Conservation (phyloP, 2,797 vertebrate species). For the Amblyopsis hoosieri region DNA sequence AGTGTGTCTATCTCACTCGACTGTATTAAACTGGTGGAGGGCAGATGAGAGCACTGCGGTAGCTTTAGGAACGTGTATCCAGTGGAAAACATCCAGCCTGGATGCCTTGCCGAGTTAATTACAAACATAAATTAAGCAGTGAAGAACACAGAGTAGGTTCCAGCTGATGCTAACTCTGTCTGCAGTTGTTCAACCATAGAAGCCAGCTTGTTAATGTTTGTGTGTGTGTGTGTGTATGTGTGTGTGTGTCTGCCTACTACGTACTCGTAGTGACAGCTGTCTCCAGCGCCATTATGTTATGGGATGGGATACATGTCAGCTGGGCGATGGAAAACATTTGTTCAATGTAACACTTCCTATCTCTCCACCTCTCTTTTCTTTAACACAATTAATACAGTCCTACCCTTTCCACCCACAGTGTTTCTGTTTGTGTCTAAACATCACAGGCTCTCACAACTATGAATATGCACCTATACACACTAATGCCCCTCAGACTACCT, state of each 20-base stretch:
- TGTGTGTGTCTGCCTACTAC: conserved; percentile 4
- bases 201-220: background rate
- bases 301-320: conserved; percentile 45
- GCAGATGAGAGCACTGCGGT: background rate
- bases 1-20: background rate
- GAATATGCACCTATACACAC: conserved; percentile 45
- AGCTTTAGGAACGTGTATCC: conserved; percentile 21
- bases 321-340: conserved; percentile 61
- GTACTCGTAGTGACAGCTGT: conserved; percentile 11
- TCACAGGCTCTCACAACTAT: conserved; percentile 7
- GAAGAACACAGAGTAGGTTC: conserved; percentile 25
- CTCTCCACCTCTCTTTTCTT: conserved; percentile 26
- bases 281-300: conserved; percentile 49
- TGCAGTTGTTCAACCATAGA: conserved; percentile 8
- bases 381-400: no score
- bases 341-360: conserved; percentile 61
- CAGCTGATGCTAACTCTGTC: conserved; percentile 31
- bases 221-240: background rate
- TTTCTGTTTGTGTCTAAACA: no score
- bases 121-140: conserved; percentile 42
- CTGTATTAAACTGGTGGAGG: conserved; percentile 12
- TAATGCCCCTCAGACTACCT: conserved; percentile 38
- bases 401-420: no score
- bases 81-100: conserved; percentile 26
- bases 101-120: conserved; percentile 36